Conservation (phyloP, 2,888 invertebrate genomes). For the Synanthedon formicaeformis region DNA sequence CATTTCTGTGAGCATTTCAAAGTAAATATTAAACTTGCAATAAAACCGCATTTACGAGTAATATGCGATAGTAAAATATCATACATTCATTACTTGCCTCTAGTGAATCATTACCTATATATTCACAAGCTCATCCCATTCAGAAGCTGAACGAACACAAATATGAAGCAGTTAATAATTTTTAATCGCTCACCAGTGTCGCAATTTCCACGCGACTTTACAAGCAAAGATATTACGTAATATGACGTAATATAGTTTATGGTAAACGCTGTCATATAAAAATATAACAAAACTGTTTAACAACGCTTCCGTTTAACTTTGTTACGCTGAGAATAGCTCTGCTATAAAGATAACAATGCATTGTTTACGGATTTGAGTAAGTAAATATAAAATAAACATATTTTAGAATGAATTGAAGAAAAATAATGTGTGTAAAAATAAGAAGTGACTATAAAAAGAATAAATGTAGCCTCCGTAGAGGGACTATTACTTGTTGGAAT, state of each 20-base stretch:
- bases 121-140: slow-evolving; percentile 24
- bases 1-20: no score
- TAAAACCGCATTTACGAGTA: no score
- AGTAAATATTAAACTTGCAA: no score
- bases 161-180: slow-evolving; percentile 36
- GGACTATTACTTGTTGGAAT: no score
- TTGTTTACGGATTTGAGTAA: no score
- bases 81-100: no score
- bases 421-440: no score
- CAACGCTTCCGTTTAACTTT: not conserved
- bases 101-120: slow-evolving; percentile 37
- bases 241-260: not conserved
- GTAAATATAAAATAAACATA: no score
- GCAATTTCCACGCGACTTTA: not conserved
- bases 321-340: not conserved
- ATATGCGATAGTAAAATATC: no score
- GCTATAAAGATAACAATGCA: not conserved
- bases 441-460: no score
- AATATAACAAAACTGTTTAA: not conserved
- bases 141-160: slow-evolving; percentile 20
- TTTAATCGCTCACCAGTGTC: slow-evolving; percentile 16
- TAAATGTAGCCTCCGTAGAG: no score
- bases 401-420: no score
- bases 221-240: not conserved
- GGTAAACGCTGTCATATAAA: not conserved